Evolutionary conservation across 2,797 vertebrate genomes (phyloP).

Genomic region (Coregonus suidteri): DNA sequence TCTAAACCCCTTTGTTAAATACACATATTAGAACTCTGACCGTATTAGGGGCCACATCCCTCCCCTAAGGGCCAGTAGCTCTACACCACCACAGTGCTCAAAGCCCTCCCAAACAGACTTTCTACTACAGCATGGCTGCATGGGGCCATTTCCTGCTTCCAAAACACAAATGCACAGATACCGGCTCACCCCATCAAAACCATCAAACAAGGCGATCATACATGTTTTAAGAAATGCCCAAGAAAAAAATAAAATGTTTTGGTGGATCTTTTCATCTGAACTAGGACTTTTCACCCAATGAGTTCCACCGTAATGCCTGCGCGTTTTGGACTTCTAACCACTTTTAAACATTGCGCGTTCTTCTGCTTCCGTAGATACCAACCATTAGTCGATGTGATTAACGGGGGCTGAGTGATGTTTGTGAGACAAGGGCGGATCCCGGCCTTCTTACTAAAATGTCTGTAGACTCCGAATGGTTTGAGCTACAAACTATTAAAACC

Average conservation of each 20-base stretch:
- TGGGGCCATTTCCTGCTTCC: neutral
- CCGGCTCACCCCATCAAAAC: neutral
- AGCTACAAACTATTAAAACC: too few species aligned
- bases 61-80: neutral
- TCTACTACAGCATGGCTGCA: neutral
- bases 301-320: too few species aligned
- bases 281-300: neutral
- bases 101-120: conserved; percentile 1
- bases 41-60: too few species aligned
- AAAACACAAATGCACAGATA: conserved; percentile 7
- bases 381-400: too few species aligned
- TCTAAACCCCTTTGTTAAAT: neutral
- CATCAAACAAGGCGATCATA: neutral
- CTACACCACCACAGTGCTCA: neutral
- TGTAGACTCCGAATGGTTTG: too few species aligned
- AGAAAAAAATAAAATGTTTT: neutral
- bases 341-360: too few species aligned
- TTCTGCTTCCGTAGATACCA: too few species aligned
- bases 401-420: too few species aligned
- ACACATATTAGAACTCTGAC: neutral
- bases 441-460: too few species aligned
- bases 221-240: neutral
- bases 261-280: neutral
- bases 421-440: too few species aligned
- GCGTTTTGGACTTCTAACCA: too few species aligned